Base-by-base conservation (phyloP, 92 coral and sea anemone species). In the Epizoanthus stellaris region DNA sequence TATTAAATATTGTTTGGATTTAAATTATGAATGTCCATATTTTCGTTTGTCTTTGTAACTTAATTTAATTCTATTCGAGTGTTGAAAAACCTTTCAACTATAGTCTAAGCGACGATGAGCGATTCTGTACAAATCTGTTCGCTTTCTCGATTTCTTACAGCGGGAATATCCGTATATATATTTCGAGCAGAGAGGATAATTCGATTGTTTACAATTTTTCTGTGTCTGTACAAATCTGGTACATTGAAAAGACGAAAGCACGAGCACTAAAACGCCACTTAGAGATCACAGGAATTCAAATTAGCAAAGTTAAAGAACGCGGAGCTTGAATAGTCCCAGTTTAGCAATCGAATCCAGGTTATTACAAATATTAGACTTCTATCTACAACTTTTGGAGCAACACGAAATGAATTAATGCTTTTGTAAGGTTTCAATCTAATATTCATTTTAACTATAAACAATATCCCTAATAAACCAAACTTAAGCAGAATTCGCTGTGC, bases 1-100 rank as follows among this genome's bases (percentile, higher is more conserved):
- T 79, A 62, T 79, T 79, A 79, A 79, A 79, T 79, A 79, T 76
- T 76, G 83, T 63, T 79, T 62, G 23, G 23, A 62, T 79, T 79
- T 63, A 62, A 79, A 79, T 62, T 72, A 72, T 43, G 60, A 63
- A 75, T 63, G 34, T 79, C 42, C 72, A 63, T 67, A 79, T 63
- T 79, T 9, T 40, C 36, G 61, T 56, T 62, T 79, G 39, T 79
- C 71, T 79, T 79, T 79, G 72, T 63, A 63, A 79, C 12, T 63
- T 63, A 79, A 17, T 13, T 75, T 79, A n/a, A 42, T 45, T 79
- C 60, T 67, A 40, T 45, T 79, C 30, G 60, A 79, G 30, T 21
- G 34, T 49, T 49, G 83, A 67, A 62, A 36, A 63, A 39, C 57
- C 20, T 62, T 61, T 79, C 25, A 79, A 39, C 42, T 43, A 42